Conservation (phyloP, 2,888 invertebrate species). For the Limnephilus auricula region DNA sequence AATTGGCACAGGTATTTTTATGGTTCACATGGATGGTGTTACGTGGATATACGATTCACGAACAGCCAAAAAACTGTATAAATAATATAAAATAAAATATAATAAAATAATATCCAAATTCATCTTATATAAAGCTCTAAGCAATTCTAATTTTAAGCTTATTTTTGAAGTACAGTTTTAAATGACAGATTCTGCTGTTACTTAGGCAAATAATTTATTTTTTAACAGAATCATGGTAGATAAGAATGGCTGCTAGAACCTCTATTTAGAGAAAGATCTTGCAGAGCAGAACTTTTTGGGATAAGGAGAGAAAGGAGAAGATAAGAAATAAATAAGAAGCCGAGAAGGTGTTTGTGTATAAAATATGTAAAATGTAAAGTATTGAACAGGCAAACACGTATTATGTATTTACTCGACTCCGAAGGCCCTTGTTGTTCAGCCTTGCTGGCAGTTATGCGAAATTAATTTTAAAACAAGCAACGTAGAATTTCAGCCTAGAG, state of each 20-base stretch:
- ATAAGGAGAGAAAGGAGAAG: neutral
- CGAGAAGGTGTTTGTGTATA: neutral
- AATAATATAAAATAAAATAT: neutral
- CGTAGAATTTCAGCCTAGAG: neutral
- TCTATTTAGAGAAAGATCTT: neutral
- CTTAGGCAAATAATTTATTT: neutral
- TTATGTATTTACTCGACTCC: neutral
- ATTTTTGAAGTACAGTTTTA: neutral
- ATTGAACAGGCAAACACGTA: conserved; percentile 28
- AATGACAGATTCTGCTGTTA: neutral
- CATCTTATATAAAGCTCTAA: neutral
- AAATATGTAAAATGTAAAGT: conserved; percentile 8
- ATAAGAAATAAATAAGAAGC: neutral
- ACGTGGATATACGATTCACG: neutral
- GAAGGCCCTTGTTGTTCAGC: neutral
- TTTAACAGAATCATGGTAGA: neutral
- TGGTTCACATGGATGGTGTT: neutral
- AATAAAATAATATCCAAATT: neutral
- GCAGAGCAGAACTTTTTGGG: neutral
- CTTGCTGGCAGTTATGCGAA: conserved; percentile 18
- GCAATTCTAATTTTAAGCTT: neutral
- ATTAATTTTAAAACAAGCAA: conserved; percentile 23
- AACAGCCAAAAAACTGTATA: neutral
- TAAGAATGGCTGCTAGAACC: neutral
- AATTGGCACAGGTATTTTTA: neutral